Base-by-base conservation (phyloP, 2,888 invertebrate species). In the Biston betularia region DNA sequence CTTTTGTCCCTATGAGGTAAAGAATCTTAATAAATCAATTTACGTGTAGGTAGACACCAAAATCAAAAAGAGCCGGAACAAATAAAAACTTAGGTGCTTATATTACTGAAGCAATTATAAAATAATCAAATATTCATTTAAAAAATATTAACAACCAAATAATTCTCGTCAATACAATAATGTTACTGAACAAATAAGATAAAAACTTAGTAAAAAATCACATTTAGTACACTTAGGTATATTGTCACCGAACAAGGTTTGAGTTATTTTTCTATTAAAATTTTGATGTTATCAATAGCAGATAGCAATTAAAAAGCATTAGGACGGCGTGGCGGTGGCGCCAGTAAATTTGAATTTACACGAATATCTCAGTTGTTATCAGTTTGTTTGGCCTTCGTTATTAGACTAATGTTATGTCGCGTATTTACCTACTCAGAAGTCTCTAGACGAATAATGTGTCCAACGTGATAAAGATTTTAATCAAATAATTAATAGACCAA, bases 281-380 rank as follows among this genome's bases (percentile, higher is more conserved):
- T 33, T 55, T 69, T 24, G 40, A 77, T 74, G 60, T 24, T 24
- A 24, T 24, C 24, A 24, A 49, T 68, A 65, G 66, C 70, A 24
- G 24, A 24, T 24, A 24, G 69, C 78, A 73, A 75, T 79, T 69
- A 78, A 76, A 77, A 81, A 76, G 76, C 76, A 77, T 79, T 78
- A 73, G 68, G 14, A 42, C 68, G 81, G 79, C 81, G 81, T 80
- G 81, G 65, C 50, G 63, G 67, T 73, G 63, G 63, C 56, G 46
- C 60, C 33, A 44, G 45, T 11, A 2, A 44, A 58, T 53, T 63
- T 34, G 46, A 64, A 34, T 63, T 53, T 52, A 68, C 3, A 62
- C 58, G 65, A 65, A 69, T 52, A 63, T 40, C 54, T 63, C 54
- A 38, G 9, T 56, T 33, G 3, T 54, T 57, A 68, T 69, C 67